Conservation (phyloP, 2,888 invertebrate species). For the Calameuta pallipes region DNA sequence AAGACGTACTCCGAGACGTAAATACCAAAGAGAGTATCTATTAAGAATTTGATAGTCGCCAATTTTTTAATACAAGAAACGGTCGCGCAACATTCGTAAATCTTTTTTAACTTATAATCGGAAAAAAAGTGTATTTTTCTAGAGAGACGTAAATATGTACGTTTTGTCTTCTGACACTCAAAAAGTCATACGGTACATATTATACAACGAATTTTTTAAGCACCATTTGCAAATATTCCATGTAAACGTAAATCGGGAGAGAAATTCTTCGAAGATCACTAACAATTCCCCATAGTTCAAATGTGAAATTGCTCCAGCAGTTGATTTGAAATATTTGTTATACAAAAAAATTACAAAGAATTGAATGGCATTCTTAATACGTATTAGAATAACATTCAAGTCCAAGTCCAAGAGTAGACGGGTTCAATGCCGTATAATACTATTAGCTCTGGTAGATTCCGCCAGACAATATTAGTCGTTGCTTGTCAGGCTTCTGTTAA, state of each 20-base stretch:
- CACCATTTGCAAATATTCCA: not conserved
- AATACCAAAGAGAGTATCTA: too few species aligned
- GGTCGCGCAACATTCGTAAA: not conserved
- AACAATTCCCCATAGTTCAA: not conserved
- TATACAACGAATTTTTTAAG: not conserved
- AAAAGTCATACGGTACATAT: not conserved
- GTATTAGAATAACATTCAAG: not conserved
- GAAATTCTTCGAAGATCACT: not conserved
- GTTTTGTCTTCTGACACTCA: not conserved
- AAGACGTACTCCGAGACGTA: not conserved
- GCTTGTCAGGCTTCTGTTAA: conserved; percentile 22
- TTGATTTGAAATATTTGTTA: not conserved
- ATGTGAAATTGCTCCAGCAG: not conserved
- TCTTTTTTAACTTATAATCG: not conserved
- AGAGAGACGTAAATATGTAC: not conserved
- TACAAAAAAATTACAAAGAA: not conserved
- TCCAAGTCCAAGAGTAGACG: conserved; percentile 27
- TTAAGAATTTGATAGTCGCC: too few species aligned
- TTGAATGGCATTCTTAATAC: not conserved
- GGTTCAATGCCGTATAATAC: conserved; percentile 20
- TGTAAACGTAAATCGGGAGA: not conserved
- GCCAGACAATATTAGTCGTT: not conserved
- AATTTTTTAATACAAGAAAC: not conserved
- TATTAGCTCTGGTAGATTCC: conserved; percentile 19
- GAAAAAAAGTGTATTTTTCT: not conserved